Evolutionary conservation across 2,113 vertebrate species (phyloP).

Genomic region (Phalacrocorax aristotelis): DNA sequence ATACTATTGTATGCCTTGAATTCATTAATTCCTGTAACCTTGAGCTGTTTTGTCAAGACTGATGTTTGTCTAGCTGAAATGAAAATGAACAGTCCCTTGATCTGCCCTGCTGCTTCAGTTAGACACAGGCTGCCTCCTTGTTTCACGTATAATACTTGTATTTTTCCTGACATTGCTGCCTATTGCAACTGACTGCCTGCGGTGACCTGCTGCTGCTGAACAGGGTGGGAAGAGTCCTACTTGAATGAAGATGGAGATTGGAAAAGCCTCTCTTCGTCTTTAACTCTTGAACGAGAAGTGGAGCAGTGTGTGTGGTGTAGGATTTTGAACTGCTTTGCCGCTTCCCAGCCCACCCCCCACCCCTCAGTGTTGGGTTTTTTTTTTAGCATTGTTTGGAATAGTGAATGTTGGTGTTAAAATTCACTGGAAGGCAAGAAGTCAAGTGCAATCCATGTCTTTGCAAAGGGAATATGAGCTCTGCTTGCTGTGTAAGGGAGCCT

Average conservation of each 20-base stretch:
- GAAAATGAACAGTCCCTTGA: not conserved
- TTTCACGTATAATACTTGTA: not conserved
- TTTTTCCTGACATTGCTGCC: not conserved
- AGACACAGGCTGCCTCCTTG: not conserved
- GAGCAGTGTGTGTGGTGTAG: accelerated
- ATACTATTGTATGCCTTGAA: not conserved
- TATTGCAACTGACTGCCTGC: not conserved
- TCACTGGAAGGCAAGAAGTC: not conserved
- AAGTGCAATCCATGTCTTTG: not conserved
- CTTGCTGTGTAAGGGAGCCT: not conserved
- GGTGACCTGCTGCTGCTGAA: not conserved
- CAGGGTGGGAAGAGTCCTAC: not conserved
- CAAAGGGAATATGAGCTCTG: not conserved
- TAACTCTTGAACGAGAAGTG: accelerated
- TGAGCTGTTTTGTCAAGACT: not conserved
- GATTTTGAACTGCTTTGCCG: not conserved
- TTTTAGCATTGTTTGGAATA: not conserved
- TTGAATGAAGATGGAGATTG: not conserved
- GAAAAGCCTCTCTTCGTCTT: not conserved
- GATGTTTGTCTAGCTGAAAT: not conserved
- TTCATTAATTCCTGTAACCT: not conserved
- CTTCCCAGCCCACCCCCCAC: no score
- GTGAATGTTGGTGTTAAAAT: not conserved
- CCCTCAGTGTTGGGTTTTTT: no score
- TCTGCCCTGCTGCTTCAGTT: not conserved